A percentile compares a stretch with the other conserved stretches of the same genome.
phyloP scores from a whole-genome alignment of 2,113 vertebrate species.

The Anhinga anhinga region DNA sequence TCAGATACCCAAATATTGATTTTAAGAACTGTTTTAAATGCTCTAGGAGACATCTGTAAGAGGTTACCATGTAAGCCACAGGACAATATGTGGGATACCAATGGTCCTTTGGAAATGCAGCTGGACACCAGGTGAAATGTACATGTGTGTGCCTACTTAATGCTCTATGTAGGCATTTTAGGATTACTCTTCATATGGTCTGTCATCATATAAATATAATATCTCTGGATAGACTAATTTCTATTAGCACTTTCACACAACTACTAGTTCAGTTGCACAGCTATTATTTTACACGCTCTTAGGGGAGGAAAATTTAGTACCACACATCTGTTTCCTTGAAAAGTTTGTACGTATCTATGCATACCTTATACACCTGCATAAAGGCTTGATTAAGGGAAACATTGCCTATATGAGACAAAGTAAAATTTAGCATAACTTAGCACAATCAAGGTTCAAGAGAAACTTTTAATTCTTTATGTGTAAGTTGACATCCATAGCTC shows the following conservation, averaged over 20 bases:
- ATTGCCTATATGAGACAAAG: background rate
- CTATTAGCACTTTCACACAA: background rate
- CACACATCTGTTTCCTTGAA: background rate
- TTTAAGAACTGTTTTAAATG: background rate
- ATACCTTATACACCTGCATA: background rate
- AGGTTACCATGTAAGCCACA: background rate
- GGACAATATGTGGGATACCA: background rate
- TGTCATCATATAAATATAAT: background rate
- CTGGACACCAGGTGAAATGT: background rate
- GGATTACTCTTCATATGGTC: background rate
- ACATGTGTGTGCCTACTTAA: background rate
- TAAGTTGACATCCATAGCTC: background rate
- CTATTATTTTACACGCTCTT: background rate
- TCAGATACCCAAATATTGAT: background rate
- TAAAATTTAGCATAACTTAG: background rate
- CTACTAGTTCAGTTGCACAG: background rate
- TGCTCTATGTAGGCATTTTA: background rate
- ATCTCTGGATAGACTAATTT: background rate
- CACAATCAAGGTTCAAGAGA: background rate
- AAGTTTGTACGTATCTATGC: background rate
- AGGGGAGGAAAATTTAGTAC: background rate
- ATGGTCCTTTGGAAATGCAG: background rate
- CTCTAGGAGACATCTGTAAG: background rate
- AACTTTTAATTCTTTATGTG: background rate
- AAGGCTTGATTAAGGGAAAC: background rate